Evolutionary conservation across 2,888 invertebrate species (phyloP), one percentile per base, ranked within the genome.

Genomic region (Steinernema scapterisci): DNA sequence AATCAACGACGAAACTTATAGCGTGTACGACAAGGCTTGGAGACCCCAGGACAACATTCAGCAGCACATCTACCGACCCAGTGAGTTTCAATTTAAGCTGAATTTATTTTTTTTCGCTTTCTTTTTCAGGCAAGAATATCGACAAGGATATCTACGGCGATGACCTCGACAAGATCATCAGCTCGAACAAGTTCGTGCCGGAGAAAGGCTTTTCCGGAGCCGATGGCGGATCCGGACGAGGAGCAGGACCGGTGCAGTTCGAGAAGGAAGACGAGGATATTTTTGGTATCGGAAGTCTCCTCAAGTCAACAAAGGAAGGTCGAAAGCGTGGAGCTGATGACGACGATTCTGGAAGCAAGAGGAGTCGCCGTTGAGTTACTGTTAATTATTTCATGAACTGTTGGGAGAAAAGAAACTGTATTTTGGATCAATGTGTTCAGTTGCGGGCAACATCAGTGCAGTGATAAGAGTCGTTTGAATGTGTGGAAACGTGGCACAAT

Each of bases 11-110:
- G 99, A 99, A 85, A 93, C 93, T 0, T 99, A 99, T 89, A 95
- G 93, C 88, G 96, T 97, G 0, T 99, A 99, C 87, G 97, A 97
- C 89, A 95, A 95, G 88, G 95, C 99, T 0, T 99, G 97, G 99
- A 92, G 97, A 74, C 93, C 94, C 83, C 92, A 92, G 43, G 93
- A 93, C 82, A 92, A 92, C 0, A 91, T 97, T 76, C 94, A 93
- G 0, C 92, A 93, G 46, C 94, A 95, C 88, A 92, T 99, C 75
- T 96, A 96, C 89, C 89, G 95, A 51, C 95, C 95, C 0, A 91
- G 92, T 71, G 92, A 78, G 80, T 79, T 31, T 31, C 27, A n/a
- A 54, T 72, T 45, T 27, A n/a, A 73, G 1, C 7, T 63, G 27
- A 3, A 6, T 13, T 6, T 2, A 23, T 25, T 70, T 76, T 16